These are phyloP conservation scores for Coendou prehensilis DNA, from an alignment of 2,797 vertebrate genomes.

Conservation along the genomic window DNA sequence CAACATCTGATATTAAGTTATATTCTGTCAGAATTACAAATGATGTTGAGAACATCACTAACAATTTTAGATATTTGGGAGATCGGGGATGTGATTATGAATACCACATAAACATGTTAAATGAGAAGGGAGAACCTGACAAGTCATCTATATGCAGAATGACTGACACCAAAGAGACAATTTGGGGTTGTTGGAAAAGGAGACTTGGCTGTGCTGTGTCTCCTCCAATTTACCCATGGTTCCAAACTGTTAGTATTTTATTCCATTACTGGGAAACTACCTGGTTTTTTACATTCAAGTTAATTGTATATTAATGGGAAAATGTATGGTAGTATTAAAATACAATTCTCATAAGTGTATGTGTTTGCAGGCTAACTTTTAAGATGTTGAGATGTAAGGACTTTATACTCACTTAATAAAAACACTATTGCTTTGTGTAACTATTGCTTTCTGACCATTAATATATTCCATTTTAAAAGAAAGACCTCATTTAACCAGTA, in stretches of 20 bases:
- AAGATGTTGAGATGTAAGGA: background rate
- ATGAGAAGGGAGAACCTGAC: background rate
- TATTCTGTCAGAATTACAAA: slow-evolving; percentile 18
- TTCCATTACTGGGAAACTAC: background rate
- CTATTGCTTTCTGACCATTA: background rate
- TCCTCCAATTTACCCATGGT: background rate
- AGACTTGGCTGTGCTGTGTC: background rate
- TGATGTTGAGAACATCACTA: background rate
- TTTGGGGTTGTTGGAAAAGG: background rate
- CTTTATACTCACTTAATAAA: slow-evolving; percentile 29
- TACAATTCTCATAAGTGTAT: background rate
- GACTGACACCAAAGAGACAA: background rate
- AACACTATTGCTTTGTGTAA: slow-evolving; percentile 6
- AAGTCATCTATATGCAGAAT: background rate
- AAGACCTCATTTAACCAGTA: background rate
- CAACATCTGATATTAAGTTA: background rate
- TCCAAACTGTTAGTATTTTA: background rate
- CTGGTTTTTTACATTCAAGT: slow-evolving; percentile 24
- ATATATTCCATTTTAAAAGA: background rate
- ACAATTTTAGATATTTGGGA: slow-evolving; percentile 17
- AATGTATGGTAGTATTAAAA: background rate
- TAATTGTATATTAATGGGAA: background rate
- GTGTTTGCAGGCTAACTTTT: slow-evolving; percentile 23
- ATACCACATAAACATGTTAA: background rate
- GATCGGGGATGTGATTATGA: background rate